Conservation (phyloP, 2,797 vertebrate genomes). For the Amphiprion clarkii region DNA sequence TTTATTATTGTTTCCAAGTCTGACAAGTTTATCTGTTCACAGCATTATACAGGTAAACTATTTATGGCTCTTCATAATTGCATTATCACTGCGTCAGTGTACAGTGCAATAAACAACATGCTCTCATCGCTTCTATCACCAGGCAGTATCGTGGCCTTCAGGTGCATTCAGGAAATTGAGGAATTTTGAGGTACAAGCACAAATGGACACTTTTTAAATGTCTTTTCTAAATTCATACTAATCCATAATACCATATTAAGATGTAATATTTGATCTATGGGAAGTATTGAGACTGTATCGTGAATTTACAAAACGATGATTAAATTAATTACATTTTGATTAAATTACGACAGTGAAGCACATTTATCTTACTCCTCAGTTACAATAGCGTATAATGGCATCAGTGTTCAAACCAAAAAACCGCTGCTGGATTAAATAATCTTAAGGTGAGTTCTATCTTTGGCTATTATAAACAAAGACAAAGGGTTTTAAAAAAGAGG, state of each 20-base stretch:
- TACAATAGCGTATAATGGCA: neutral
- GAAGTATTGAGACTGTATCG: neutral
- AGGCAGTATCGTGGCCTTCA: slow-evolving; percentile 53
- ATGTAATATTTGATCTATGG: neutral
- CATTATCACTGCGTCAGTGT: slow-evolving; percentile 31
- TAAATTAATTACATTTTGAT: neutral
- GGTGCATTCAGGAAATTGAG: accelerated
- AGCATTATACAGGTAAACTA: neutral
- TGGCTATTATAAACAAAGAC: neutral
- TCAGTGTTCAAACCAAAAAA: neutral
- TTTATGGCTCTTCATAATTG: slow-evolving; percentile 31
- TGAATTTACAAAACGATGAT: neutral
- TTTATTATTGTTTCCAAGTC: neutral
- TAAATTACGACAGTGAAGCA: neutral
- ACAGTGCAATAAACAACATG: slow-evolving; percentile 49
- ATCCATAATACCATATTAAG: neutral
- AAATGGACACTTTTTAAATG: neutral
- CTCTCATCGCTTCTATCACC: slow-evolving; percentile 47
- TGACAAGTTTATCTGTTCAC: neutral
- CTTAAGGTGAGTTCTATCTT: neutral
- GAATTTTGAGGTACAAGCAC: accelerated
- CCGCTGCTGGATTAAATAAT: neutral
- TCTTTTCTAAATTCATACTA: too few relatives aligned
- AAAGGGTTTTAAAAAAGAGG: accelerated
- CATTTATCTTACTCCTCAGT: neutral